phyloP scores from a whole-genome alignment of 2,888 invertebrate species.

The Pasiphila rectangulata region DNA sequence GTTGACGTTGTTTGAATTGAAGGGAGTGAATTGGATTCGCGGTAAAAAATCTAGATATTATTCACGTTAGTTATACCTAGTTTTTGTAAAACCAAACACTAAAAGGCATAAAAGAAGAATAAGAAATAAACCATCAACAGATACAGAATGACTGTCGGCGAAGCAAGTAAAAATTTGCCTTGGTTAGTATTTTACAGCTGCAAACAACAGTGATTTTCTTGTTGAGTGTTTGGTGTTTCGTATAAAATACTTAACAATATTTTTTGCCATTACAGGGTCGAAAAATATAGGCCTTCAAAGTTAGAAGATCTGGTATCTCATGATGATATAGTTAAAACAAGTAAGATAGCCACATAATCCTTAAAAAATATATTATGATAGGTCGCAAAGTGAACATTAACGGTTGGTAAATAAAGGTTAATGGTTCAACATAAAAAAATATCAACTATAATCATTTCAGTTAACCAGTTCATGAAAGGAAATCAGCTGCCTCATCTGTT shows the following conservation, averaged over 20 bases:
- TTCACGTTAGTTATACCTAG: too few relatives aligned
- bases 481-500: constrained; percentile 96
- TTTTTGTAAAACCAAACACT: too few relatives aligned
- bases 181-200: constrained; percentile 67
- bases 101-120: too few relatives aligned
- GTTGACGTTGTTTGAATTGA: too few relatives aligned
- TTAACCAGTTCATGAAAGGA: constrained; percentile 92
- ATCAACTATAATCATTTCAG: constrained; percentile 69
- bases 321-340: constrained; percentile 97
- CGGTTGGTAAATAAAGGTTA: neutral
- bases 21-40: too few relatives aligned
- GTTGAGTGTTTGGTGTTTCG: too few relatives aligned
- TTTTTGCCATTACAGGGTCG: constrained; percentile 86
- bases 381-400: too few relatives aligned
- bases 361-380: too few relatives aligned
- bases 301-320: constrained; percentile 97
- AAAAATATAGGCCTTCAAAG: constrained; percentile 97
- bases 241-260: too few relatives aligned
- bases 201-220: neutral
- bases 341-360: too few relatives aligned
- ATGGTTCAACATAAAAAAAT: neutral
- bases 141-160: constrained; percentile 63
- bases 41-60: too few relatives aligned
- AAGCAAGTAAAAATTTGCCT: constrained; percentile 78
- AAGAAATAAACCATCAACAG: neutral